Conservation (phyloP, 2,888 invertebrate genomes). For the Drosophila colorata region DNA sequence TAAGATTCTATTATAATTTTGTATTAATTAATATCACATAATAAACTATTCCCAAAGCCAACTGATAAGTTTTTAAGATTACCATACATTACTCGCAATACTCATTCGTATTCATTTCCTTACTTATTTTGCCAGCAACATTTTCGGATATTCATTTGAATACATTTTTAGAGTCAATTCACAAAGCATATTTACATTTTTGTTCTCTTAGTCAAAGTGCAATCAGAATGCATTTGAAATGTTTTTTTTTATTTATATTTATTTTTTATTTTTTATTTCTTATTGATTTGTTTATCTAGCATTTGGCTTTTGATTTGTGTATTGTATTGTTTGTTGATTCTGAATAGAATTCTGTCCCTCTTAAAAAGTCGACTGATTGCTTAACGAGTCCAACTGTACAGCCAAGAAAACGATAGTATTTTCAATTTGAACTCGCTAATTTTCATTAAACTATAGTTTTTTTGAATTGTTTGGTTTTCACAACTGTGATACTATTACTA, state of each 20-base stretch:
- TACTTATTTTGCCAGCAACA: neutral
- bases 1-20: neutral
- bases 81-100: neutral
- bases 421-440: too few relatives aligned
- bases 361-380: neutral
- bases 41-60: neutral
- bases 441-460: too few relatives aligned
- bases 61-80: neutral
- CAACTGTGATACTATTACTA: too few relatives aligned
- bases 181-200: constrained; percentile 20
- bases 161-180: constrained; percentile 11
- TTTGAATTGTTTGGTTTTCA: too few relatives aligned
- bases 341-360: neutral
- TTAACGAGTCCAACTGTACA: neutral
- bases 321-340: constrained; percentile 9
- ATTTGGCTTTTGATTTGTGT: constrained; percentile 1
- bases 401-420: too few relatives aligned
- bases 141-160: constrained; percentile 7
- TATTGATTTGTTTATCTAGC: constrained; percentile 25
- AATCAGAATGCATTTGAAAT: constrained; percentile 16
- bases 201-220: constrained; percentile 18
- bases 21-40: neutral
- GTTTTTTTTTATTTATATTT: too few relatives aligned
- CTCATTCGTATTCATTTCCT: constrained; percentile 10
- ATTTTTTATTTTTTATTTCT: too few relatives aligned